Conservation (phyloP, 2,797 vertebrate genomes). For the Bovichtus diacanthus region DNA sequence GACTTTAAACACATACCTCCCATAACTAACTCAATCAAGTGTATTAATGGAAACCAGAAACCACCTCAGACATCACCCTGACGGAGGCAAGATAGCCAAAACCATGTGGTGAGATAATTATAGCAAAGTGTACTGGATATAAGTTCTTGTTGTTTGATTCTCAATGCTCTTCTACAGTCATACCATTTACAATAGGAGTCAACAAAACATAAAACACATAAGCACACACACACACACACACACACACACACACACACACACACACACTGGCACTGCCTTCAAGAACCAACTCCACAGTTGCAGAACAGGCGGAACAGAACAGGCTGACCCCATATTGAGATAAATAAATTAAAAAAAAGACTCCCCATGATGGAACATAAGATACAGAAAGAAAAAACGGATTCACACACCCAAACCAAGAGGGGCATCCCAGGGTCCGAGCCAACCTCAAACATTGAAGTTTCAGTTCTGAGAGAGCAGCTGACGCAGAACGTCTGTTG, state of each 20-base stretch:
- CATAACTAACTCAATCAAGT: background rate
- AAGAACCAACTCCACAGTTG: conserved; percentile 1
- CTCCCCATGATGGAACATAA: background rate
- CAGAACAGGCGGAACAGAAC: conserved; percentile 19
- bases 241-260: background rate
- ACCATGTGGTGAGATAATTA: background rate
- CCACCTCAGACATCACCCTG: background rate
- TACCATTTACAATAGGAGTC: background rate
- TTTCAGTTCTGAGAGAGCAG: conserved; percentile 37
- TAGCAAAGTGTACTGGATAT: background rate
- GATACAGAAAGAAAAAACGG: background rate
- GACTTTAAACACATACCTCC: background rate
- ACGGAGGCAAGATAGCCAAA: conserved; percentile 2
- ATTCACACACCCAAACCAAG: conserved; percentile 16
- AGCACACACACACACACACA: background rate
- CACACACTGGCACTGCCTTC: conserved; percentile 4
- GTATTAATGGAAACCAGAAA: background rate
- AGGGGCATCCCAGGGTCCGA: conserved; percentile 16
- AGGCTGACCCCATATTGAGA: conserved; percentile 24
- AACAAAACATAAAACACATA: background rate
- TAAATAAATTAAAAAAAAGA: too few relatives aligned
- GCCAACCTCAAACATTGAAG: conserved; percentile 2
- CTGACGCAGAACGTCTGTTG: conserved; percentile 35
- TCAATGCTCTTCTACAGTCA: background rate
- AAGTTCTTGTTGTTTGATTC: background rate